These are phyloP conservation scores for Elysia crispata DNA, from an alignment of 2,888 invertebrate genomes.

Conservation along the genomic window DNA sequence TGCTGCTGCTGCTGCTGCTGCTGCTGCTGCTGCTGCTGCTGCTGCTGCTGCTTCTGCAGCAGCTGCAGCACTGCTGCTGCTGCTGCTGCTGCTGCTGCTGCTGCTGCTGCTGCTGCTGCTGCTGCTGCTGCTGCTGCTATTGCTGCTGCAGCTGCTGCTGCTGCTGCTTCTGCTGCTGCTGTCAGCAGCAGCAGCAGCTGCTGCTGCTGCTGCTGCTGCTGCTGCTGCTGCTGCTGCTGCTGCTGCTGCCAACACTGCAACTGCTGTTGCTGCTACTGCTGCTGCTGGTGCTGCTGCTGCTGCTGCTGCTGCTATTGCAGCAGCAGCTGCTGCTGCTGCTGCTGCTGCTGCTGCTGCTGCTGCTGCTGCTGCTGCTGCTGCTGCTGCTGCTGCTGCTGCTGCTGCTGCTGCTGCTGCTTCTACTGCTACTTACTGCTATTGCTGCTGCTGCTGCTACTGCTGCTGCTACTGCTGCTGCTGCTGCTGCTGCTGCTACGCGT, in stretches of 20 bases:
- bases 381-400: no score
- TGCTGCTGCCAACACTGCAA: background rate
- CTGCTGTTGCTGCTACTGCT: no score
- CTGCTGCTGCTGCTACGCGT: slow-evolving; percentile 11
- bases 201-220: background rate
- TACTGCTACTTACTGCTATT: background rate
- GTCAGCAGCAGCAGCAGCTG: no score
- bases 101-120: background rate
- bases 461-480: slow-evolving; percentile 35
- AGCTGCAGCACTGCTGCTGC: background rate
- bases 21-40: background rate
- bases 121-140: slow-evolving; percentile 7
- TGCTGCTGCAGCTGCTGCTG: background rate
- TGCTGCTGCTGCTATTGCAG: no score
- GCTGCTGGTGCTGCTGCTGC: slow-evolving; percentile 2
- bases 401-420: no score
- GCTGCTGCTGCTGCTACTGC: slow-evolving; percentile 38
- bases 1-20: background rate
- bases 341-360: no score
- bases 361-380: no score
- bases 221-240: slow-evolving; percentile 9
- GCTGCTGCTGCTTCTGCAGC: no score
- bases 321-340: no score
- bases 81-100: background rate
- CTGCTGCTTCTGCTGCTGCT: no score